Evolutionary conservation across 2,113 vertebrate species (phyloP).

Genomic region (Cervus canadensis): DNA sequence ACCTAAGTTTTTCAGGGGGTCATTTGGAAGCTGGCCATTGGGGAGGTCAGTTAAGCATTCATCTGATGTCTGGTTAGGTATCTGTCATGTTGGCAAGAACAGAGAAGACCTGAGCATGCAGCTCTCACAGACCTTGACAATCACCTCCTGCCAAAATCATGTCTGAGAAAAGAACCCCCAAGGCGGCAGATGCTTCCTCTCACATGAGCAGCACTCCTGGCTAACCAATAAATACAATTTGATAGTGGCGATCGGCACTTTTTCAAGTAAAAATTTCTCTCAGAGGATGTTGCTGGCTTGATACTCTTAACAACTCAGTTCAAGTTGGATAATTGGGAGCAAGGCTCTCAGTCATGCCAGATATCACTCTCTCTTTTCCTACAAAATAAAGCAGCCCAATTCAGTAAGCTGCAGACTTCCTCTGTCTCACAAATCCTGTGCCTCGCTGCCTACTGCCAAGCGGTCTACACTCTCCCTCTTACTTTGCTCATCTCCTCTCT

Average conservation of each 20-base stretch:
- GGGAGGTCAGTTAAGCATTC: not conserved
- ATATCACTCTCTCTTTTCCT: slow-evolving; percentile 11
- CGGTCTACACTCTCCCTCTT: not conserved
- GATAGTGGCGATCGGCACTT: not conserved
- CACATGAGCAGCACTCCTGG: not conserved
- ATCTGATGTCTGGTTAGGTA: not conserved
- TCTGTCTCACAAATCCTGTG: not conserved
- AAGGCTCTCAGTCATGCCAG: not conserved
- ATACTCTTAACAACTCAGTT: not conserved
- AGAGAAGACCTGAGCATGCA: not conserved
- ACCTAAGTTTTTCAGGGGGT: not conserved
- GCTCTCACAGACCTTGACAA: too few relatives aligned
- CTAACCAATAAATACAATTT: not conserved
- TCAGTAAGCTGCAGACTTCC: not conserved
- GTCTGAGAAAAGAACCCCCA: not conserved
- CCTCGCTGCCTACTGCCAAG: not conserved
- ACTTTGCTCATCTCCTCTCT: not conserved
- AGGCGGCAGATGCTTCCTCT: not conserved
- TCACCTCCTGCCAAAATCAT: not conserved
- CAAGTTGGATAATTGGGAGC: not conserved
- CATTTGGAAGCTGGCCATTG: not conserved
- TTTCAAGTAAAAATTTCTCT: not conserved
- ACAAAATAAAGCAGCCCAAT: not conserved
- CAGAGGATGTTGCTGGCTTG: not conserved
- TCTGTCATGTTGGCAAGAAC: not conserved